phyloP scores from a whole-genome alignment of 2,888 invertebrate species.

The Hirtodrosophila histrioides region DNA sequence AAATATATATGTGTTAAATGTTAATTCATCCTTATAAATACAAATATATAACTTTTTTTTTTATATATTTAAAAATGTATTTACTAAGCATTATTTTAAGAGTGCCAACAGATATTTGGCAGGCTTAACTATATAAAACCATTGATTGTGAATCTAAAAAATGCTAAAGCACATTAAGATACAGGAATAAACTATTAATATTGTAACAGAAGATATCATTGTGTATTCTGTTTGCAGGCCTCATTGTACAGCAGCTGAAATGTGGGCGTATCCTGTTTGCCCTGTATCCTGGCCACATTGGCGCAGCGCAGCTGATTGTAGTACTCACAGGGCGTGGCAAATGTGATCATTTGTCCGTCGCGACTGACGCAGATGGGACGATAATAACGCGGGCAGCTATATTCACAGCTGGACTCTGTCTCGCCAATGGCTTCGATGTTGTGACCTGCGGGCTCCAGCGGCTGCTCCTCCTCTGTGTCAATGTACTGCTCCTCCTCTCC shows the following conservation, averaged over 20 bases:
- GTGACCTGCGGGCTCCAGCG: background rate
- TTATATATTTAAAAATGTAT: too few relatives aligned
- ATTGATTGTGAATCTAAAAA: too few relatives aligned
- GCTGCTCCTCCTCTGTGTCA: too few relatives aligned
- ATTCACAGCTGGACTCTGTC: constrained; percentile 49
- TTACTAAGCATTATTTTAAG: too few relatives aligned
- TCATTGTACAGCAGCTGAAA: constrained; percentile 46
- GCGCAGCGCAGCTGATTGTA: constrained; percentile 61
- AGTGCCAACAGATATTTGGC: too few relatives aligned
- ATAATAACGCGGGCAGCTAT: constrained; percentile 71
- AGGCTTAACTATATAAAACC: too few relatives aligned
- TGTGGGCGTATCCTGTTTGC: constrained; percentile 21
- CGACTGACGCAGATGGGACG: constrained; percentile 58
- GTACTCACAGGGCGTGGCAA: constrained; percentile 63
- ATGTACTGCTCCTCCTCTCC: background rate
- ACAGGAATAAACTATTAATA: too few relatives aligned
- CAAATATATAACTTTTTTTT: too few relatives aligned
- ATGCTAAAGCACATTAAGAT: too few relatives aligned
- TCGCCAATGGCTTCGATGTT: constrained; percentile 41
- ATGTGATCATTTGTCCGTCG: constrained; percentile 43
- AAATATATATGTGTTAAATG: too few relatives aligned
- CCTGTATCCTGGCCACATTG: constrained; percentile 35
- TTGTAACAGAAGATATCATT: too few relatives aligned
- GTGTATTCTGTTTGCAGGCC: constrained; percentile 22
- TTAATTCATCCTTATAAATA: too few relatives aligned